A percentile compares a stretch with the other conserved stretches of the same genome.
Conservation (phyloP, 2,888 invertebrate species). For the Sicus ferrugineus region DNA sequence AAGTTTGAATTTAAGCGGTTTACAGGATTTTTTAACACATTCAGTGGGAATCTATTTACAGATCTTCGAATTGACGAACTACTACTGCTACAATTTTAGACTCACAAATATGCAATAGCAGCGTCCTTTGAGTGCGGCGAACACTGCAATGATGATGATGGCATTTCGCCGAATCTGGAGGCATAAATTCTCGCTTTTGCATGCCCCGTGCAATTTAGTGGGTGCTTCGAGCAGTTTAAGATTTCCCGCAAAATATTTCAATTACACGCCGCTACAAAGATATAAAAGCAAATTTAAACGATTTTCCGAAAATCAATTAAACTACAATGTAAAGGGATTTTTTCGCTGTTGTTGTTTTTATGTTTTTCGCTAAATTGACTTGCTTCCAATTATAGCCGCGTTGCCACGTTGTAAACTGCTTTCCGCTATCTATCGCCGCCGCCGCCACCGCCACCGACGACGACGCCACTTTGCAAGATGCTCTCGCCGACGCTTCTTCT, state of each 20-base stretch:
- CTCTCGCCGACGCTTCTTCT: conserved; percentile 7
- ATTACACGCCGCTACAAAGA: neutral
- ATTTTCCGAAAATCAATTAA: conserved; percentile 30
- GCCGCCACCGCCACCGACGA: neutral
- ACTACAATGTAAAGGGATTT: conserved; percentile 23
- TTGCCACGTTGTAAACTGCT: conserved; percentile 22
- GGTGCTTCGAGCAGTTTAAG: neutral
- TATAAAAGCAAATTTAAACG: neutral
- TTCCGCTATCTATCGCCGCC: conserved; percentile 12
- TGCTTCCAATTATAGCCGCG: conserved; percentile 25
- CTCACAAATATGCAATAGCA: too few relatives aligned
- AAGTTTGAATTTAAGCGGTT: neutral
- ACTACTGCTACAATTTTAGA: too few relatives aligned
- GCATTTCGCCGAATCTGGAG: neutral
- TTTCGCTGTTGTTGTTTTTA: conserved; percentile 1
- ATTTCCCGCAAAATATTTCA: conserved; percentile 1
- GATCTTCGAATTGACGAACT: too few relatives aligned
- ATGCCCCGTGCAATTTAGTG: neutral
- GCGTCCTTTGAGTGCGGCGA: too few relatives aligned
- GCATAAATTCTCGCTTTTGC: neutral
- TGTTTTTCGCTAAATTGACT: conserved; percentile 26
- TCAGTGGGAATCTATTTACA: neutral
- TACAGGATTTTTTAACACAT: neutral
- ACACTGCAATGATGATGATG: neutral
- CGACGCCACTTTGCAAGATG: conserved; percentile 10